Base-by-base conservation (phyloP, 2,888 invertebrate species). In the Parelbella ahira region DNA sequence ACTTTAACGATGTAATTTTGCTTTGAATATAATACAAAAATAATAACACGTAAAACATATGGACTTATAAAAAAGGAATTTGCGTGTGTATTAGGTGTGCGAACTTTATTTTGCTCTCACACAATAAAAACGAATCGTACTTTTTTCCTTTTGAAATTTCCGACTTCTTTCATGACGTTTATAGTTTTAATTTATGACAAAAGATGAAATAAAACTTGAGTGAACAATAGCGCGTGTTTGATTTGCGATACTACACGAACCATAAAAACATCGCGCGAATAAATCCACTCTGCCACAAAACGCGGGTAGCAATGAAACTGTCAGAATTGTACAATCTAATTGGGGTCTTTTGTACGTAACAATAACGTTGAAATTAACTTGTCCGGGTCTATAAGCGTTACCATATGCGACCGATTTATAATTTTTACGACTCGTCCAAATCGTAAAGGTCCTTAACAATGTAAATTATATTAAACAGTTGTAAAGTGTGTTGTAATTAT, bases 391-490 rank as follows among this genome's bases (percentile, higher is more conserved):
- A n/a, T 15, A 7, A 20, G 4, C 21, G 24, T 27, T 15, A 13
- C 19, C 25, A 9, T 25, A 21, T 41, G 41, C 28, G 21, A 21
- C 20, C 48, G 51, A 56, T n/a, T 56, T 57, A 54, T 47, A 43
- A 43, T 53, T 37, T 54, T 51, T 49, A 53, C 46, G 51, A 51
- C 20, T 24, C 28, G 33, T 23, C 27, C 25, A 44, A 44, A 37
- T 51, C 50, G 54, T 56, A 49, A 55, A 55, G 30, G 37, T 44
- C 47, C 55, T 54, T 56, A 49, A 58, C 58, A 58, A 54, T 63
- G 56, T 57, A 52, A 52, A 51, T 66, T 67, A 61, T 63, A 67
- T 60, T 58, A 60, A 67, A 63, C 58, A 56, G 54, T 48, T 58
- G 58, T 60, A 60, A 66, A 57, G 56, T 58, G 55, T 56, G 49